Evolutionary conservation across 2,113 vertebrate species (phyloP).

Genomic region (Cyanoramphus novaezelandiae): DNA sequence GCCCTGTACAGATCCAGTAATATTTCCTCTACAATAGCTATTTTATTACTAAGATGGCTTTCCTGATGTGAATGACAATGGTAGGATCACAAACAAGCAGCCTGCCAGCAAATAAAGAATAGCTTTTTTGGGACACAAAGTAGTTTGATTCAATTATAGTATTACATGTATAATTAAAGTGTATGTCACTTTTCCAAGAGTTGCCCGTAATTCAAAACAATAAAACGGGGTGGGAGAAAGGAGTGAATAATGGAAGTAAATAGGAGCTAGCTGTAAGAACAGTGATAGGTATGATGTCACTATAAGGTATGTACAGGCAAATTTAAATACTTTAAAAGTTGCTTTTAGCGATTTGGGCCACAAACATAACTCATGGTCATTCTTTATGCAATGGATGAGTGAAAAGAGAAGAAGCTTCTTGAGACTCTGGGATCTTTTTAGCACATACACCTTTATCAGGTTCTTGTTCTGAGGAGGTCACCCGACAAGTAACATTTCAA

Average conservation of each 20-base stretch:
- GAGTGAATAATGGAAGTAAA: background rate
- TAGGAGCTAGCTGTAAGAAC: background rate
- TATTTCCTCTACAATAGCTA: background rate
- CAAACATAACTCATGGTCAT: background rate
- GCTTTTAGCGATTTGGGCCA: background rate
- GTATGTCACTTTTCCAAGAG: background rate
- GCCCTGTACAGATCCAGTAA: background rate
- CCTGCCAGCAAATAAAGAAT: background rate
- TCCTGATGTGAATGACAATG: slow-evolving; percentile 13
- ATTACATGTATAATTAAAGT: slow-evolving; percentile 19
- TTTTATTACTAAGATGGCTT: slow-evolving; percentile 40
- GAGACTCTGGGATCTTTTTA: background rate
- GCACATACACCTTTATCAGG: background rate
- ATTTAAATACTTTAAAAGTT: slow-evolving; percentile 1
- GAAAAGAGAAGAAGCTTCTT: background rate
- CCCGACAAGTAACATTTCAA: background rate
- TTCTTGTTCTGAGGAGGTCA: background rate
- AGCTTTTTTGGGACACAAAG: slow-evolving; percentile 3
- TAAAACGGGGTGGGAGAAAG: background rate
- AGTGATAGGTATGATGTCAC: background rate
- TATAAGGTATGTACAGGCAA: background rate
- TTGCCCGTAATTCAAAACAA: background rate
- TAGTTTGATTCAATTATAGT: slow-evolving; percentile 31
- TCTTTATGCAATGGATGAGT: background rate
- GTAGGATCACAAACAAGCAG: slow-evolving; percentile 24